phyloP scores from a whole-genome alignment of 2,797 vertebrate genomes.

The Galago senegalensis region DNA sequence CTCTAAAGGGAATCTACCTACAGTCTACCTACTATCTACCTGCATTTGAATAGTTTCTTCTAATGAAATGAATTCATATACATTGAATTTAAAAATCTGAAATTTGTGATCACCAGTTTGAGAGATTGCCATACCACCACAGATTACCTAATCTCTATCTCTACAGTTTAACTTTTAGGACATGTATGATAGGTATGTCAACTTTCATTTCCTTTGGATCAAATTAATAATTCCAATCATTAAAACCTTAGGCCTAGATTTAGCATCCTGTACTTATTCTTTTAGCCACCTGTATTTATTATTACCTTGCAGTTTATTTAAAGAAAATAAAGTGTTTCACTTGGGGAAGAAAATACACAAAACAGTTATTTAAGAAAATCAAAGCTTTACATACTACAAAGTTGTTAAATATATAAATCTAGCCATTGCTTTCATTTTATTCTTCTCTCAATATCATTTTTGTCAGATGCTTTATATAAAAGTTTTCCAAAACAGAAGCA shows the following conservation, averaged over 20 bases:
- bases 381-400: background rate
- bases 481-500: background rate
- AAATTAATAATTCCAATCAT: background rate
- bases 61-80: background rate
- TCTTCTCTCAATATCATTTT: background rate
- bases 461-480: background rate
- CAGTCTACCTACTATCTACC: background rate
- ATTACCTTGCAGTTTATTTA: background rate
- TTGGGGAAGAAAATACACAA: background rate
- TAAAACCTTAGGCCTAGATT: background rate
- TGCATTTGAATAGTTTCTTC: background rate
- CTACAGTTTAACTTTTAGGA: background rate
- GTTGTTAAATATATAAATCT: background rate
- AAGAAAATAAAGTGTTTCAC: background rate
- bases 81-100: background rate
- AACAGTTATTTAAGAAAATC: background rate
- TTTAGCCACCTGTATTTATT: background rate
- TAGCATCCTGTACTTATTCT: background rate
- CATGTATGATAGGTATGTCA: background rate
- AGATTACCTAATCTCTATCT: background rate
- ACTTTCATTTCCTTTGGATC: background rate
- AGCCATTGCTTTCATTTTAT: background rate
- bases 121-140: background rate
- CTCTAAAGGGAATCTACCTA: background rate
- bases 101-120: background rate